Conservation (phyloP, 2,888 invertebrate genomes). For the Platycheirus rosarum region DNA sequence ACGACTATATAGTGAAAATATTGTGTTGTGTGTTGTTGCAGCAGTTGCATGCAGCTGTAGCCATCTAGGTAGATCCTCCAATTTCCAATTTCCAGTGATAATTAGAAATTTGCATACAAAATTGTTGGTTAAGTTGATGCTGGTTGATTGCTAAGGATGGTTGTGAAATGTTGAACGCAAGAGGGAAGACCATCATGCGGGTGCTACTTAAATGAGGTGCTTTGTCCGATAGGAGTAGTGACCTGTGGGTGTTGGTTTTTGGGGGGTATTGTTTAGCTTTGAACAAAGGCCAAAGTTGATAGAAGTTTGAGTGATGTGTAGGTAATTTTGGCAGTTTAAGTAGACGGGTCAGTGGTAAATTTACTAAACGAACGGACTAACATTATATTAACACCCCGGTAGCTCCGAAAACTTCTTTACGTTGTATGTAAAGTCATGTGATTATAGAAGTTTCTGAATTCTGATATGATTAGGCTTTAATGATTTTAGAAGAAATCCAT, state of each 20-base stretch:
- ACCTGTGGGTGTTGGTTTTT: constrained; percentile 1
- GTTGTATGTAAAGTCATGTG: no score
- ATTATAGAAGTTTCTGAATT: no score
- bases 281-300: constrained; percentile 9
- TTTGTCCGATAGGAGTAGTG: no score
- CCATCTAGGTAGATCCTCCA: constrained; percentile 18
- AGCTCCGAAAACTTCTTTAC: no score
- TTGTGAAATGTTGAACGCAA: constrained; percentile 27
- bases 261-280: background rate
- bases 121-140: constrained; percentile 58
- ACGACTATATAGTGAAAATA: constrained; percentile 36
- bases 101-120: constrained; percentile 74
- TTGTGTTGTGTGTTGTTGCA: constrained; percentile 46
- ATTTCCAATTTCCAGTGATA: constrained; percentile 73
- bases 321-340: constrained; percentile 54
- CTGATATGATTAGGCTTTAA: no score
- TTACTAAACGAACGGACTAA: background rate
- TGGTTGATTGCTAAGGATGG: constrained; percentile 41
- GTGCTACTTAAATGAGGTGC: no score
- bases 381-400: no score
- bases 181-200: no score
- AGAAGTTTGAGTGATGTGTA: constrained; percentile 34
- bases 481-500: no score
- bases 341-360: constrained; percentile 34
- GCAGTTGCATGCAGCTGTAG: constrained; percentile 61